phyloP scores from a whole-genome alignment of 1,140 invertebrate species.

The Stenopsyche tienmushanensis region DNA sequence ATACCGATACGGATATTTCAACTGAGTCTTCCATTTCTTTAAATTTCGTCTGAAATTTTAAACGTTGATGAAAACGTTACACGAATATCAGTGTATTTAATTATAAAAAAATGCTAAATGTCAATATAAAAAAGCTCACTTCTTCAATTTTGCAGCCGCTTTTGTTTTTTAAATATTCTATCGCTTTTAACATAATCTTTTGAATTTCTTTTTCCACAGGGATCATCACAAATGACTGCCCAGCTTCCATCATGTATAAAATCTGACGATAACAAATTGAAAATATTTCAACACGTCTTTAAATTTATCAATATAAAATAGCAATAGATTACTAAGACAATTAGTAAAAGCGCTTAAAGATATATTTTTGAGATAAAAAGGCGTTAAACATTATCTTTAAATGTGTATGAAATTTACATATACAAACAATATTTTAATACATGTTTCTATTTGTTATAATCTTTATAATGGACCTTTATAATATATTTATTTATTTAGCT shows the following conservation, averaged over 20 bases:
- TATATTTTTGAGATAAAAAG: neutral
- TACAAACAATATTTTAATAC: too few species aligned
- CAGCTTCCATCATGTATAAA: conserved; percentile 64
- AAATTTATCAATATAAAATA: neutral
- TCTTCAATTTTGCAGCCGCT: conserved; percentile 45
- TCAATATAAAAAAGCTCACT: conserved; percentile 35
- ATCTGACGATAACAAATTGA: conserved; percentile 46
- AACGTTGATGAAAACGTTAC: too few species aligned
- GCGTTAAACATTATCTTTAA: too few species aligned
- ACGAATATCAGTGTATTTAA: too few species aligned
- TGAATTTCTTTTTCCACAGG: conserved; percentile 56
- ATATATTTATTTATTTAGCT: too few species aligned
- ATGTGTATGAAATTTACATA: too few species aligned
- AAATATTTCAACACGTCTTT: too few species aligned
- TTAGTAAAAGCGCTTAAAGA: too few species aligned
- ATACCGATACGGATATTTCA: conserved; percentile 54
- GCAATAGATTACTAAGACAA: conserved; percentile 2
- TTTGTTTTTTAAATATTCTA: conserved; percentile 46
- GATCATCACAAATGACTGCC: conserved; percentile 52
- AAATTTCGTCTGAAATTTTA: conserved; percentile 53
- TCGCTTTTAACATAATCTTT: conserved; percentile 52
- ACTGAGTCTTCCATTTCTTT: conserved; percentile 53
- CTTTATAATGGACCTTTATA: too few species aligned
- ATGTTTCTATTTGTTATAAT: too few species aligned
- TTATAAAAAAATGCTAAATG: too few species aligned